These are phyloP conservation scores for Felis chaus DNA, from an alignment of 2,113 vertebrate species.

Conservation along the genomic window DNA sequence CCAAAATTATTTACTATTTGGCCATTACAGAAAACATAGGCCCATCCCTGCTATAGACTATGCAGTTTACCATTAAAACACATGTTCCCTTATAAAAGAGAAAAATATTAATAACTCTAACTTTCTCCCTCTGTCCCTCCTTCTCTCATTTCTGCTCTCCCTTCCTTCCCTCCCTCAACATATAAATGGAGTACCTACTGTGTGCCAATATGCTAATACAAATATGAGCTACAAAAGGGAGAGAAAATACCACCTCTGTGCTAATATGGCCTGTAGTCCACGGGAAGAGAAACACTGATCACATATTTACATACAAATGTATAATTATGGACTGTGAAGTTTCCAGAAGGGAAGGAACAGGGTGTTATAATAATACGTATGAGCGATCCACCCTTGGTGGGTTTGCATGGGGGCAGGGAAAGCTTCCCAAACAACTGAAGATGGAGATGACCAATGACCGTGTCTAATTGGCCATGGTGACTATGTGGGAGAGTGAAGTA, in stretches of 20 bases:
- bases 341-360: conserved; percentile 3
- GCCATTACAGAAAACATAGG: neutral
- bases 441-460: neutral
- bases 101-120: conserved; percentile 1
- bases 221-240: neutral
- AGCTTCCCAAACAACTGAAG: neutral
- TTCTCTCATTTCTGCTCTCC: neutral
- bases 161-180: neutral
- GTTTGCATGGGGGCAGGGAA: neutral
- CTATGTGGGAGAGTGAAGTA: neutral
- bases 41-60: neutral
- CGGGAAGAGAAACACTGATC: conserved; percentile 13
- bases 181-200: neutral
- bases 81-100: neutral
- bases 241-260: neutral
- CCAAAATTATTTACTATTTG: conserved; percentile 12
- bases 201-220: neutral
- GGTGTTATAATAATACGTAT: neutral
- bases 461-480: neutral
- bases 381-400: neutral
- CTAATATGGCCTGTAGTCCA: neutral
- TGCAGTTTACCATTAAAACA: neutral
- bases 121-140: neutral
- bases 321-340: neutral
- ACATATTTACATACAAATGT: conserved; percentile 39